Percentiles rank a stretch among this genome's conserved stretches.
Conservation (phyloP, 2,797 vertebrate species). For the Pogonophryne albipinna region DNA sequence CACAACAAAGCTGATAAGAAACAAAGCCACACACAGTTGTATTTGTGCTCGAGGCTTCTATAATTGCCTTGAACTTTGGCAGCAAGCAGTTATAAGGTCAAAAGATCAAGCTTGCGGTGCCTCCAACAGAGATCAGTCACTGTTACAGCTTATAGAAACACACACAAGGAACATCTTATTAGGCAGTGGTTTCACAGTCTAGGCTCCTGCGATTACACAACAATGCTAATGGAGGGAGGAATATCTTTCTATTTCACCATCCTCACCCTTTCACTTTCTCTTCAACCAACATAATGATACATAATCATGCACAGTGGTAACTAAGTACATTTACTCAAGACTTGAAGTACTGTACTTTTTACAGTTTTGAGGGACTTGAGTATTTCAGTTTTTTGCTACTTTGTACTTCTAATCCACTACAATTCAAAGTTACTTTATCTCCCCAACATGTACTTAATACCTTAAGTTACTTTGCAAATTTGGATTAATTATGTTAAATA, state of each 20-base stretch:
- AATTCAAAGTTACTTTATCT: too few relatives aligned
- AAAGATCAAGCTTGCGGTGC: not conserved
- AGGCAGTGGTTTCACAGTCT: constrained; percentile 30
- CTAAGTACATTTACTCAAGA: too few relatives aligned
- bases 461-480: too few relatives aligned
- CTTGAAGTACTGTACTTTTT: too few relatives aligned
- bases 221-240: not conserved
- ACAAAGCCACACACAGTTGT: not conserved
- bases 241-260: not conserved
- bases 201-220: not conserved
- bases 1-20: constrained; percentile 3
- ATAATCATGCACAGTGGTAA: constrained; percentile 29
- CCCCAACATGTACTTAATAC: too few relatives aligned
- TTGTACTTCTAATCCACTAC: too few relatives aligned
- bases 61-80: constrained; percentile 17
- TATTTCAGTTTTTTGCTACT: too few relatives aligned
- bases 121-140: constrained; percentile 16
- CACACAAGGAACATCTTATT: constrained; percentile 32
- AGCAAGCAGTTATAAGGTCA: not conserved
- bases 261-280: not conserved
- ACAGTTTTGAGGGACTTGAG: too few relatives aligned
- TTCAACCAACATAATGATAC: not conserved
- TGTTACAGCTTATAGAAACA: not conserved
- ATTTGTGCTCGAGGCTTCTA: not conserved
- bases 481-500: too few relatives aligned